phyloP scores from a whole-genome alignment of 92 coral and sea anemone species.

The Virgularia gustaviana region DNA sequence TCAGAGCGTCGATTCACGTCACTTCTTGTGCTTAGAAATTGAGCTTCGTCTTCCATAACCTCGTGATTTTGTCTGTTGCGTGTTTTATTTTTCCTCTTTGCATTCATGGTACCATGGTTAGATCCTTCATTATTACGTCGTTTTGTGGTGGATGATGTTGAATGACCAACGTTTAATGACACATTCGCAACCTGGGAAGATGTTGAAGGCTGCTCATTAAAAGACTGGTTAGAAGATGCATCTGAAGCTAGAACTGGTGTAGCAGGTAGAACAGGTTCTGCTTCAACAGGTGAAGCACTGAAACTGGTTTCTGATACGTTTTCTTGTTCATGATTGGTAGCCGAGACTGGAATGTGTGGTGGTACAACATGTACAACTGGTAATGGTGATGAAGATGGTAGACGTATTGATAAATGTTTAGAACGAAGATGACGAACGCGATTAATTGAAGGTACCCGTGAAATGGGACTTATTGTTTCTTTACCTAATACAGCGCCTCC shows the following conservation, averaged over 20 bases:
- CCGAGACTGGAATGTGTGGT: constrained; percentile 20
- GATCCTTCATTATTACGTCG: constrained; percentile 21
- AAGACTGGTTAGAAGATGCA: background rate
- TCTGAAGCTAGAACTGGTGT: background rate
- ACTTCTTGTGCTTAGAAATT: background rate
- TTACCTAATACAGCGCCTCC: background rate
- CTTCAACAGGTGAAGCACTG: background rate
- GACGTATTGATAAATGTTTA: constrained; percentile 21
- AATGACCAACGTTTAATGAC: background rate
- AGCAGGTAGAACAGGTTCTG: constrained; percentile 27
- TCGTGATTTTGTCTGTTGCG: background rate
- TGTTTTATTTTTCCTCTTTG: constrained; percentile 17
- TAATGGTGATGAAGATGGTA: constrained; percentile 28
- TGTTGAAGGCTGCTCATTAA: constrained; percentile 18
- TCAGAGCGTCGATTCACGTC: background rate
- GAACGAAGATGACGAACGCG: constrained; percentile 35
- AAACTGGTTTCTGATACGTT: background rate
- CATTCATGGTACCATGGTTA: constrained; percentile 6
- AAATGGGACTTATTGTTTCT: no score
- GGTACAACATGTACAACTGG: constrained; percentile 35
- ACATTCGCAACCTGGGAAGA: background rate
- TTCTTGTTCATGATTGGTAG: background rate
- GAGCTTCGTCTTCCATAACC: constrained; percentile 3
- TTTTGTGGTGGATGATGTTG: background rate
- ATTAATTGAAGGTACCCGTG: constrained; percentile 24